phyloP scores from a whole-genome alignment of 2,888 invertebrate species.

The Bombylius discolor region DNA sequence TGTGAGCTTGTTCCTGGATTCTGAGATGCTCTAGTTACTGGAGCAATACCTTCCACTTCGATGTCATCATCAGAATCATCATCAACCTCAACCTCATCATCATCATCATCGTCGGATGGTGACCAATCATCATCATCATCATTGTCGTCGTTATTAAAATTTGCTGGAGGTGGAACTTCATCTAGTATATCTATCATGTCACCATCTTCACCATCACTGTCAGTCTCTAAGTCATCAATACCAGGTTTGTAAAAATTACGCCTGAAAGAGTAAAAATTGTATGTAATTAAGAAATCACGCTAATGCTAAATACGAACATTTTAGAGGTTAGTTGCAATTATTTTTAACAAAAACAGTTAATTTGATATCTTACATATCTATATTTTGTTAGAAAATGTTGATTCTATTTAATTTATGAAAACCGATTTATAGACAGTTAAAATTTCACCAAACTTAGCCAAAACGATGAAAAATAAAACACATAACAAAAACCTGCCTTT shows the following conservation, averaged over 20 bases:
- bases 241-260: conserved; percentile 12
- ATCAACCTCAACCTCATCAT: conserved; percentile 2
- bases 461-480: too few species aligned
- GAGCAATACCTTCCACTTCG: background rate
- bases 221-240: conserved; percentile 9
- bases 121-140: background rate
- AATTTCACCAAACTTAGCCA: too few species aligned
- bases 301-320: too few species aligned
- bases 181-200: conserved; percentile 1
- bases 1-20: conserved; percentile 4
- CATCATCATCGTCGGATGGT: background rate
- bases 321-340: too few species aligned
- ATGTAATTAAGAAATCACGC: too few species aligned
- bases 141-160: background rate
- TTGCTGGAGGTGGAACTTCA: background rate
- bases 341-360: too few species aligned
- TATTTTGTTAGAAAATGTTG: too few species aligned
- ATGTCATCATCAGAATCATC: conserved; percentile 16
- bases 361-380: too few species aligned
- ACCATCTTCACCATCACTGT: conserved; percentile 5
- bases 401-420: too few species aligned
- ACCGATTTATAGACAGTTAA: too few species aligned
- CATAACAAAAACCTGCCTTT: too few species aligned
- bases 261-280: background rate
- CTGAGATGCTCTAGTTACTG: background rate